Percentiles rank a stretch among this genome's conserved stretches.
Evolutionary conservation across 1,140 invertebrate genomes (phyloP).

Genomic region (Drosophila navojoa): DNA sequence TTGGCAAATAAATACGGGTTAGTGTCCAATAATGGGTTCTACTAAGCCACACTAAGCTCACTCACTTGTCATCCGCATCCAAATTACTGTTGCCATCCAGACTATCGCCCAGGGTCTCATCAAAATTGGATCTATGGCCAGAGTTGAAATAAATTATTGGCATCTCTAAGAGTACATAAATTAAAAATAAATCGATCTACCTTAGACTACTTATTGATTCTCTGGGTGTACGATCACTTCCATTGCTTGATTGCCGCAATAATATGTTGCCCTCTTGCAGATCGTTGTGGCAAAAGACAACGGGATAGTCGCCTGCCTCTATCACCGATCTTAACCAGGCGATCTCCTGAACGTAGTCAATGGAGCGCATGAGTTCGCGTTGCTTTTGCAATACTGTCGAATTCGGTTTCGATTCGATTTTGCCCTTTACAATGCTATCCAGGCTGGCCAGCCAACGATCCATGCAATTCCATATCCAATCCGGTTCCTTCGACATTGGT

Average conservation of each 20-base stretch:
- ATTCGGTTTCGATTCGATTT: conserved; percentile 60
- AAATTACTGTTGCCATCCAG: conserved; percentile 70
- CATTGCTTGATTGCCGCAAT: conserved; percentile 46
- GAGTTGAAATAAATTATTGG: background rate
- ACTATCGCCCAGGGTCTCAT: conserved; percentile 69
- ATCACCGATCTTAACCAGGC: conserved; percentile 87
- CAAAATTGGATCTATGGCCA: conserved; percentile 57
- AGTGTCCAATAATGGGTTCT: conserved; percentile 48
- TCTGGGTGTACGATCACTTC: conserved; percentile 37
- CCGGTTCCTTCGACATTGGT: conserved; percentile 96
- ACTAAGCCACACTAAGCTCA: conserved; percentile 4
- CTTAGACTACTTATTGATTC: conserved; percentile 60
- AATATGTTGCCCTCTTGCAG: conserved; percentile 94
- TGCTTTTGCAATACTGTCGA: conserved; percentile 59
- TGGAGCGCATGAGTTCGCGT: conserved; percentile 63
- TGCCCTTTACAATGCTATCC: conserved; percentile 73
- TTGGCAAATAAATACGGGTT: conserved; percentile 54
- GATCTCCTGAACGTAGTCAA: conserved; percentile 87
- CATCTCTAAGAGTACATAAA: background rate
- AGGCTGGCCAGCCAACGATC: conserved; percentile 88
- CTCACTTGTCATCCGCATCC: conserved; percentile 65
- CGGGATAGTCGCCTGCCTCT: conserved; percentile 89
- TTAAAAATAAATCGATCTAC: conserved; percentile 25
- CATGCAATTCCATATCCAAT: conserved; percentile 96
- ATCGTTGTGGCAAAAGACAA: conserved; percentile 99